Evolutionary conservation across 2,797 vertebrate species (phyloP).

Genomic region (Diceros bicornis): DNA sequence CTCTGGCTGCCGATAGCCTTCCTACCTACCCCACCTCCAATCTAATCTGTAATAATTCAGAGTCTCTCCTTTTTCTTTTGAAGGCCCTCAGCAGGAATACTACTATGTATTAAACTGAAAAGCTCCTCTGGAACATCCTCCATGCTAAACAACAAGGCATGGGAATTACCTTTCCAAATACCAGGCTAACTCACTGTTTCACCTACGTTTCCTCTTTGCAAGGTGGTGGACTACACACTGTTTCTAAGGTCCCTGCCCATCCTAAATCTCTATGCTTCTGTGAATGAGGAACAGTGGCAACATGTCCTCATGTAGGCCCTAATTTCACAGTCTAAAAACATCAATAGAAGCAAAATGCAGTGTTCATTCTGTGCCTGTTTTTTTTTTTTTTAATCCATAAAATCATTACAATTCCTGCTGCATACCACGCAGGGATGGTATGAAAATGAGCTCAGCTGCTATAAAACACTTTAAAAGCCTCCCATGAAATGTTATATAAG

Average conservation of each 20-base stretch:
- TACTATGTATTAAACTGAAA: not conserved
- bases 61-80: not conserved
- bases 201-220: not conserved
- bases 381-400: not conserved
- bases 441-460: constrained; percentile 51
- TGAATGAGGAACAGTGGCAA: not conserved
- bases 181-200: not conserved
- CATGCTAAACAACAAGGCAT: not conserved
- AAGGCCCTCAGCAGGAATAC: not conserved
- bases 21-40: not conserved
- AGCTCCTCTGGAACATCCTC: not conserved
- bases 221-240: fast-evolving
- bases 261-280: not conserved
- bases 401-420: constrained; percentile 39
- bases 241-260: not conserved
- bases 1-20: not conserved
- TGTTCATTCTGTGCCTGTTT: not conserved
- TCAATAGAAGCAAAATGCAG: not conserved
- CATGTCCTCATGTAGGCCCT: not conserved
- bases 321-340: not conserved
- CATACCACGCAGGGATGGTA: not conserved
- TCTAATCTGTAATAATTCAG: not conserved
- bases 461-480: not conserved
- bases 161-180: not conserved
- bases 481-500: constrained; percentile 52